Percentiles rank a stretch among this genome's conserved stretches.
Evolutionary conservation across 1,140 invertebrate species (phyloP).

Genomic region (Leptestheria dahalacensis): DNA sequence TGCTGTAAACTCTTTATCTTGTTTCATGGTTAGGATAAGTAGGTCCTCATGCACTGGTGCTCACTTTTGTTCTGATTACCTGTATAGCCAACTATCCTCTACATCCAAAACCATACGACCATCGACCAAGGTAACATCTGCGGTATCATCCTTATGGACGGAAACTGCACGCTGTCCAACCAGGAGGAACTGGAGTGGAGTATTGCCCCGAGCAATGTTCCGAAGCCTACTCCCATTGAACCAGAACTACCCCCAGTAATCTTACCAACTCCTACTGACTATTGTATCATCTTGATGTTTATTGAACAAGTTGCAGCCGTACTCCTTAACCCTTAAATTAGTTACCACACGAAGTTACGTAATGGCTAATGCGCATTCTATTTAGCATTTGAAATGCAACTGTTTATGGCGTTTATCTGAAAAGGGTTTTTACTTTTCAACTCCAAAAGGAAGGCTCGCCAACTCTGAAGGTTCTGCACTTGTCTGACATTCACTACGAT

Average conservation of each 20-base stretch:
- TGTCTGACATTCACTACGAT: constrained; percentile 37
- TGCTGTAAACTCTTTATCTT: too few relatives aligned
- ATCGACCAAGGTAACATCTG: constrained; percentile 28
- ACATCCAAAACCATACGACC: constrained; percentile 3
- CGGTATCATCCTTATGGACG: constrained; percentile 35
- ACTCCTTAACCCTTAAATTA: too few relatives aligned
- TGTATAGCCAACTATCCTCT: constrained; percentile 14
- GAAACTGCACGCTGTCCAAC: constrained; percentile 25
- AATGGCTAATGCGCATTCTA: too few relatives aligned
- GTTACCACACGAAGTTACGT: too few relatives aligned
- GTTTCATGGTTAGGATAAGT: too few relatives aligned
- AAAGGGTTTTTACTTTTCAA: not conserved
- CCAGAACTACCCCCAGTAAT: constrained; percentile 2
- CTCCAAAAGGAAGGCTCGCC: constrained; percentile 21
- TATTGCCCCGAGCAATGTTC: constrained; percentile 22
- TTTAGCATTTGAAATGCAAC: not conserved
- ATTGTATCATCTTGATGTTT: too few relatives aligned
- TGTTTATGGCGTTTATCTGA: not conserved
- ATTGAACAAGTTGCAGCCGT: too few relatives aligned
- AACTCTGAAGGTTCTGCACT: constrained; percentile 32
- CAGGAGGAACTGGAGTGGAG: constrained; percentile 35
- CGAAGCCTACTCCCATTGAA: constrained; percentile 4
- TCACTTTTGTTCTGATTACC: not conserved
- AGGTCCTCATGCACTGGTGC: too few relatives aligned
- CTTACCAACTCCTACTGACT: too few relatives aligned